Base-by-base conservation (phyloP, 1,140 invertebrate species). In the Cotesia typhae region DNA sequence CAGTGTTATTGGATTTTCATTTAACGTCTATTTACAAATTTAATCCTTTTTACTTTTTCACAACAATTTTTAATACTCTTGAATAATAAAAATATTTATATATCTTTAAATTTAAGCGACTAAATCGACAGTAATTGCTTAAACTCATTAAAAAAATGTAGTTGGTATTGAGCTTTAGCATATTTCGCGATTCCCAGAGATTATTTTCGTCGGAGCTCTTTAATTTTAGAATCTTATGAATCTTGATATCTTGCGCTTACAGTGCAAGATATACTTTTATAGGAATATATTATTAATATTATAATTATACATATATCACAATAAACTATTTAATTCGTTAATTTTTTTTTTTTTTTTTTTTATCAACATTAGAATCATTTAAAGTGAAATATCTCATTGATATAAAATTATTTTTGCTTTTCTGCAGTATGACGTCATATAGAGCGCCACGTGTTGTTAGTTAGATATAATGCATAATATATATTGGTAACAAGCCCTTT, bases 141-240 rank as follows among this genome's bases (percentile, higher is more conserved):
- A 59, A 28, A 59, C 7, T 59, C 20, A 59, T 59, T 59, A 59
- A 59, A 28, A 5, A 59, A 4, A 28, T 59, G 4, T 20, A 28
- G 9, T 17, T 28, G 20, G 20, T 9, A 28, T 28, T 28, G 2
- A 14, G 57, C 28, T 59, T 59, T 7, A 35, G 28, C 57, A 59
- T 59, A 28, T 20, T 59, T 9, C 28, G 9, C 57, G 17, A 59
- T 59, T 59, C 17, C 57, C 57, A 17, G n/a, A 59, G 57, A 59
- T 59, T 59, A 59, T 59, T 59, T 59, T 20, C 0, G 57, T 59
- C 57, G 41, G 41, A 20, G 57, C 57, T 59, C 57, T 28, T 59
- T 59, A 59, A 59, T 59, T 59, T 59, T 59, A 59, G 57, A 59
- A 59, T 17, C 57, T 2, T 9, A 17, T 36, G 14, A 59, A 59